phyloP scores from a whole-genome alignment of 2,797 vertebrate genomes.

The Siniperca scherzeri region DNA sequence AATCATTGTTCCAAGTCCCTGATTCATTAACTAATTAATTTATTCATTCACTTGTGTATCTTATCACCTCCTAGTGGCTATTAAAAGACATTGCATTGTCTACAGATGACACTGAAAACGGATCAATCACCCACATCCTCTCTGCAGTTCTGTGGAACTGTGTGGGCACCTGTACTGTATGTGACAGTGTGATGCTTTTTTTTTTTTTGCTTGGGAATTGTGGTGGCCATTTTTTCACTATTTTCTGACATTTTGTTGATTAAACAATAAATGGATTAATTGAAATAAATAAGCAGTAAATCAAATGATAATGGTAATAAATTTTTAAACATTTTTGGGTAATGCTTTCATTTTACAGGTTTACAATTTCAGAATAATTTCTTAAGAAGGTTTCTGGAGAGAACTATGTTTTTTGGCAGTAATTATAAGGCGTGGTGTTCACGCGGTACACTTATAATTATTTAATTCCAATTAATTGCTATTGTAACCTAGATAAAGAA shows the following conservation, averaged over 20 bases:
- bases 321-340: not conserved
- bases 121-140: not conserved
- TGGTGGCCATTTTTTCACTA: too few species aligned
- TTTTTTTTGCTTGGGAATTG: not conserved
- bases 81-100: not conserved
- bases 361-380: not conserved
- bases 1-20: not conserved
- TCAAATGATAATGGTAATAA: not conserved
- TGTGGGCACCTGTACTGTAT: not conserved
- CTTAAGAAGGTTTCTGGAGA: not conserved
- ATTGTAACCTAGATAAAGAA: not conserved
- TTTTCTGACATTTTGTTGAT: not conserved
- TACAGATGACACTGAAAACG: not conserved
- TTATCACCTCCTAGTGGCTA: slow-evolving; percentile 24
- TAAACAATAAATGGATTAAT: not conserved
- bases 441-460: not conserved
- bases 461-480: not conserved
- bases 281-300: not conserved
- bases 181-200: not conserved
- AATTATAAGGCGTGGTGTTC: not conserved
- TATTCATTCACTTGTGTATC: not conserved
- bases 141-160: not conserved
- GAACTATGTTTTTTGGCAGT: not conserved
- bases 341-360: not conserved
- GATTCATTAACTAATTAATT: not conserved